phyloP scores from a whole-genome alignment of 1,140 invertebrate genomes.

The Ladona fulva region DNA sequence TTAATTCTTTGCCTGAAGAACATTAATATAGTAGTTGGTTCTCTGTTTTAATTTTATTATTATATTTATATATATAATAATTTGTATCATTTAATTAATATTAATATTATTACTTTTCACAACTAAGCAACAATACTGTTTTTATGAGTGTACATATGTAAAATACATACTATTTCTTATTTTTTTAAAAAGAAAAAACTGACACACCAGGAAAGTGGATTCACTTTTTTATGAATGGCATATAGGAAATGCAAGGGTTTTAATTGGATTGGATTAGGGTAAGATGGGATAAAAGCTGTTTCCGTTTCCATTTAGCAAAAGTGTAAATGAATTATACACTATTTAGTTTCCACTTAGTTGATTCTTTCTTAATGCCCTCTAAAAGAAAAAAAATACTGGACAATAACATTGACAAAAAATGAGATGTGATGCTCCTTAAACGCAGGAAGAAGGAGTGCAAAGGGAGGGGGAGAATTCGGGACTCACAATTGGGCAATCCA shows the following conservation, averaged over 20 bases:
- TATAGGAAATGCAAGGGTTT: constrained; percentile 1
- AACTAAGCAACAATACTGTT: constrained; percentile 10
- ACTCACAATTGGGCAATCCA: background rate
- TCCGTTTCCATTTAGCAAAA: background rate
- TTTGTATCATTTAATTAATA: constrained; percentile 5
- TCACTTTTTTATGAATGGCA: background rate
- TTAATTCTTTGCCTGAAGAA: constrained; percentile 6
- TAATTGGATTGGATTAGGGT: background rate
- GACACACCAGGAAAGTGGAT: background rate
- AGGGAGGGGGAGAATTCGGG: background rate
- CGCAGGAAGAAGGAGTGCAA: background rate
- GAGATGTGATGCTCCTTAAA: constrained; percentile 1
- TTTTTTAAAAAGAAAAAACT: constrained; percentile 9
- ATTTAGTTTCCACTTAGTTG: background rate
- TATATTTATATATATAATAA: constrained; percentile 11
- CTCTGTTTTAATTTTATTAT: constrained; percentile 11
- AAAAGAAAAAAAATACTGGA: background rate
- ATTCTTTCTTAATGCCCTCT: constrained; percentile 2
- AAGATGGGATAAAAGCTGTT: background rate
- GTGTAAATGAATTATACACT: background rate
- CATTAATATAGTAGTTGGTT: constrained; percentile 10
- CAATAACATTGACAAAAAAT: background rate
- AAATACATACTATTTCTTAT: constrained; percentile 11
- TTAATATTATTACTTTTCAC: constrained; percentile 10
- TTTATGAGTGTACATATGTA: constrained; percentile 10